These are phyloP conservation scores for Nesometra sesokonis DNA, from an alignment of 35 echinoderm and acorn worm genomes.

Conservation along the genomic window DNA sequence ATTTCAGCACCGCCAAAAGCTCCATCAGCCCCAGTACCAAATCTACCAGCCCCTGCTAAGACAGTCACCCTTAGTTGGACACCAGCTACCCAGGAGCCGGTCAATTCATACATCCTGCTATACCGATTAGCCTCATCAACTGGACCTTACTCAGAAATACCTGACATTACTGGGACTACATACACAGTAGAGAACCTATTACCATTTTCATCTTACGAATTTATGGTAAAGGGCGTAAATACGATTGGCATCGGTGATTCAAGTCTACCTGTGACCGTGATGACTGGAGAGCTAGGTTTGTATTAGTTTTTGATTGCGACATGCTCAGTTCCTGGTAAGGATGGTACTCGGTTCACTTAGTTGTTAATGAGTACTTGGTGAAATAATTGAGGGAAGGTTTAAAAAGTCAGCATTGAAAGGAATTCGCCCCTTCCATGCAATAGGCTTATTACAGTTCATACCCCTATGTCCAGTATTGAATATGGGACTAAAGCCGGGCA, in stretches of 20 bases:
- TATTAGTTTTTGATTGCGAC: background rate
- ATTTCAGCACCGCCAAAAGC: conserved; percentile 58
- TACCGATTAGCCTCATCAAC: conserved; percentile 46
- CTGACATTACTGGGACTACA: conserved; percentile 5
- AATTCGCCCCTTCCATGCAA: no score
- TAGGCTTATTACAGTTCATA: no score
- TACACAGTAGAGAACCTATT: conserved; percentile 64
- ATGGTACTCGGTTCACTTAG: no score
- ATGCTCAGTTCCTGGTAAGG: no score
- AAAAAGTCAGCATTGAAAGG: no score
- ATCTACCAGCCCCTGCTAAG: conserved; percentile 43
- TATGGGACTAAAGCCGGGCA: no score
- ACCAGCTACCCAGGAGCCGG: conserved; percentile 19
- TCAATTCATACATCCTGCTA: conserved; percentile 58
- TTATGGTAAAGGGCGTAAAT: conserved; percentile 69
- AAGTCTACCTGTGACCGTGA: conserved; percentile 34
- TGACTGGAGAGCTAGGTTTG: conserved; percentile 79
- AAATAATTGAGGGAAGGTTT: no score
- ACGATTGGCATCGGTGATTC: conserved; percentile 66
- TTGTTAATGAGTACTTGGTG: no score
- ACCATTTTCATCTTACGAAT: conserved; percentile 64
- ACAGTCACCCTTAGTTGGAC: conserved; percentile 61
- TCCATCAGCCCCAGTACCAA: conserved; percentile 35
- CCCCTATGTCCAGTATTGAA: no score
- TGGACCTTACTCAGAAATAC: conserved; percentile 27